Evolutionary conservation across 2,797 vertebrate species (phyloP).

Genomic region (Ceyx erithaca): DNA sequence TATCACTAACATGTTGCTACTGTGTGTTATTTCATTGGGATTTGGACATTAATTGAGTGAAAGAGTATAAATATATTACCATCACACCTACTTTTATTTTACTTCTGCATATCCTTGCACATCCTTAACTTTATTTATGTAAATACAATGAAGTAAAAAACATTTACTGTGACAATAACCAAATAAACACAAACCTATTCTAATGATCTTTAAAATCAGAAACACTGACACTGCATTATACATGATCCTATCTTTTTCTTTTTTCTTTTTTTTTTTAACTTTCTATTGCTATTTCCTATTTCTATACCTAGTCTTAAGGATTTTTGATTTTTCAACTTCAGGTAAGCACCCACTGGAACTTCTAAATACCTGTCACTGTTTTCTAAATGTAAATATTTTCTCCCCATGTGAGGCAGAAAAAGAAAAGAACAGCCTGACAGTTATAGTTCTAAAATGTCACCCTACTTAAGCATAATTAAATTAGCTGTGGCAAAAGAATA

Average conservation of each 20-base stretch:
- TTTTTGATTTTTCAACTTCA: slow-evolving; percentile 38
- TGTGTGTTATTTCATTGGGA: neutral
- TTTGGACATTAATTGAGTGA: neutral
- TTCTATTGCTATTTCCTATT: slow-evolving; percentile 3
- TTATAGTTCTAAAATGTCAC: neutral
- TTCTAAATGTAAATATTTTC: neutral
- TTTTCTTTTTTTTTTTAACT: slow-evolving; percentile 4
- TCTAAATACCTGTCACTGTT: neutral
- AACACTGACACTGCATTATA: slow-evolving; percentile 48
- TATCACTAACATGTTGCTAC: neutral
- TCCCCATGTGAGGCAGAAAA: neutral
- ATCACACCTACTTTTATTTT: neutral
- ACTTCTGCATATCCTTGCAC: neutral
- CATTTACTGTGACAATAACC: neutral
- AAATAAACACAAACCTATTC: neutral
- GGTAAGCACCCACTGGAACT: neutral
- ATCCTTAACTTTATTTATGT: neutral
- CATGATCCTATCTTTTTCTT: slow-evolving; percentile 25
- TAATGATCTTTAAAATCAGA: slow-evolving; percentile 46
- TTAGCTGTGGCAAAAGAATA: neutral
- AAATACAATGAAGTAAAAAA: neutral
- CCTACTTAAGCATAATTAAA: neutral
- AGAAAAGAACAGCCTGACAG: neutral
- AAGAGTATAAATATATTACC: neutral
- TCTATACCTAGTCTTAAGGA: slow-evolving; percentile 37